Base-by-base conservation (phyloP, 2,113 vertebrate genomes). In the Odobenus rosmarus region DNA sequence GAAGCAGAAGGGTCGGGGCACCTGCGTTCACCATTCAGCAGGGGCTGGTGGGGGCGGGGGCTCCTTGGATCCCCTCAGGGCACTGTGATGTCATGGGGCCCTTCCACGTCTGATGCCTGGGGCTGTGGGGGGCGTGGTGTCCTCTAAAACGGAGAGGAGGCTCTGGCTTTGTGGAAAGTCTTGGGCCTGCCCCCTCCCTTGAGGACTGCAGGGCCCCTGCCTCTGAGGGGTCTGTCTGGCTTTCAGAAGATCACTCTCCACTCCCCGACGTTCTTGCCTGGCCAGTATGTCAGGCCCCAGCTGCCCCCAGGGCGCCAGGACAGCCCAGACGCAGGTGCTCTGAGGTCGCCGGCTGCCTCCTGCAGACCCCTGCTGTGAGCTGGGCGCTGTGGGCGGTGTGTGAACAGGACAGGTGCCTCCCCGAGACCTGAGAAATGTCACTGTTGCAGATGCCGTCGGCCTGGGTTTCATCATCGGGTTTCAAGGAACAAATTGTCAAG, bases 321-420 rank as follows among this genome's bases (percentile, higher is more conserved):
- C 53, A 46, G 46, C 46, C 46, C 46, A 46, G 46, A 46, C 8
- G 46, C 46, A 0, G 4, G 42, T 16, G 18, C 46, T 42, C 71
- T 0, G 2, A 23, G 42, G 36, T 2, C 3, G 24, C 26, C n/a
- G 1, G 1, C 33, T 16, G 87, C 31, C 2, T 33, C 88, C 39
- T 5, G 11, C 0, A 3, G 33, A 36, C 74, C 10, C 53, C 83
- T 18, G 0, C 42, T 4, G 33, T 5, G 16, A 5, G n/a, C 26
- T 0, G 67, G 10, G 1, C 3, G 31, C 21, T 19, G 2, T 1
- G 18, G 8, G 42, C 0, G 3, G 33, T 0, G 1, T 4, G 36
- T 2, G 74, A 31, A 18, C 15, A 28, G n/a, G 57, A 4, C 16
- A 0, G 23, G 26, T 16, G 61, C 28, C 61, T 19, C 90, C 55